phyloP scores from a whole-genome alignment of 2,113 vertebrate genomes.

The Myotis davidii region DNA sequence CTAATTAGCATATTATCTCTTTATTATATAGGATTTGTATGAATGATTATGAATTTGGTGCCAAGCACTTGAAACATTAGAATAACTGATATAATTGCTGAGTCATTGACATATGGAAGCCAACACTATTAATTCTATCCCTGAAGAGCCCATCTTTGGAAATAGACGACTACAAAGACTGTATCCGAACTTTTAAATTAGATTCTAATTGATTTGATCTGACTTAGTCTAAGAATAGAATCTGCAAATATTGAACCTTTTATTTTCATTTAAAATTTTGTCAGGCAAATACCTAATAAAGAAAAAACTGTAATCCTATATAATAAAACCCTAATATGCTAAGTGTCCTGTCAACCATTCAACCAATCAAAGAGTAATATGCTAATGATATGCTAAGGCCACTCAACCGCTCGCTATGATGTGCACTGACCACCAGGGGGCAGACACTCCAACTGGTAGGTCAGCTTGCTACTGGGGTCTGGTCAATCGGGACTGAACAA shows the following conservation, averaged over 20 bases:
- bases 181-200: not conserved
- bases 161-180: not conserved
- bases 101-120: slow-evolving; percentile 8
- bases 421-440: too few species aligned
- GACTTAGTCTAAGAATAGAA: slow-evolving; percentile 9
- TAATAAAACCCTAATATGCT: too few species aligned
- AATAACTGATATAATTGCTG: not conserved
- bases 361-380: too few species aligned
- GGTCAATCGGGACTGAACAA: too few species aligned
- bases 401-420: too few species aligned
- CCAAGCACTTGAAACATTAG: not conserved
- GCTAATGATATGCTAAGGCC: too few species aligned
- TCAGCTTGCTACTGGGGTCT: too few species aligned
- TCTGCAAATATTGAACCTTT: slow-evolving; percentile 13
- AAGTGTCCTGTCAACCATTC: too few species aligned
- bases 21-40: not conserved
- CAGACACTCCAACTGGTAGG: too few species aligned
- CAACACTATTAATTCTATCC: not conserved
- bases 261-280: not conserved
- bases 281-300: not conserved
- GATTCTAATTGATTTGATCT: not conserved
- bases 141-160: not conserved
- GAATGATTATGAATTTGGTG: not conserved
- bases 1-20: too few species aligned
- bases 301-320: not conserved